Evolutionary conservation across 2,888 invertebrate genomes (phyloP).

Genomic region (Stomorhina lunata): DNA sequence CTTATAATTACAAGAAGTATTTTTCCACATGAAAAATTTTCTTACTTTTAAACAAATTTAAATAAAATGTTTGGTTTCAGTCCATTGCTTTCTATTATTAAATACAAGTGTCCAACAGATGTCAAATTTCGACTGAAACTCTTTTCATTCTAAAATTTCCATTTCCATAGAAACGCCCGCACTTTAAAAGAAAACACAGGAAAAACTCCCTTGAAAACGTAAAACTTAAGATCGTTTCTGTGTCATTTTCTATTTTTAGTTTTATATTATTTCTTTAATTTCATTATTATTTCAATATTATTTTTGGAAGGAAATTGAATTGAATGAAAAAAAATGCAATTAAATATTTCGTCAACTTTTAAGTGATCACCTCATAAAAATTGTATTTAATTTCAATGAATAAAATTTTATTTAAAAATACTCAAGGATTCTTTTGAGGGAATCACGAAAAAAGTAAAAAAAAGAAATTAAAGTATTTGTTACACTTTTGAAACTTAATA

Average conservation of each 20-base stretch:
- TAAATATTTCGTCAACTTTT: not conserved
- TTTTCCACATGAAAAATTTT: too few species aligned
- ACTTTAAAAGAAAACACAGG: not conserved
- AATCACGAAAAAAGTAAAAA: not conserved
- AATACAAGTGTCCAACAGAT: constrained; percentile 64
- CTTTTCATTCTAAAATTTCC: constrained; percentile 8
- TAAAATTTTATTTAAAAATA: not conserved
- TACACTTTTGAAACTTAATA: constrained; percentile 43
- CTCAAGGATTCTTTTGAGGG: constrained; percentile 41
- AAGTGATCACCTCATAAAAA: constrained; percentile 3
- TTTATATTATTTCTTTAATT: not conserved
- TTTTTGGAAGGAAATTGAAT: not conserved
- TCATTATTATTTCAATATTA: constrained; percentile 1
- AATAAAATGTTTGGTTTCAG: too few species aligned
- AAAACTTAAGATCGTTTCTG: constrained; percentile 34
- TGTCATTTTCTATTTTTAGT: constrained; percentile 7
- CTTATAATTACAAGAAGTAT: too few species aligned
- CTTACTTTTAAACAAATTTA: too few species aligned
- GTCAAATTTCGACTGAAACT: constrained; percentile 31
- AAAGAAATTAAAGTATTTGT: constrained; percentile 44
- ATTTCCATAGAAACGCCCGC: constrained; percentile 32
- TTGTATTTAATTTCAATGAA: not conserved
- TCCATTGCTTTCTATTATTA: constrained; percentile 52
- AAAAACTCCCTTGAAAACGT: constrained; percentile 25
- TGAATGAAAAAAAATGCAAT: not conserved